A percentile compares a stretch with the other conserved stretches of the same genome.
Evolutionary conservation across 2,113 vertebrate genomes (phyloP).

Genomic region (Nothoprocta perdicaria): DNA sequence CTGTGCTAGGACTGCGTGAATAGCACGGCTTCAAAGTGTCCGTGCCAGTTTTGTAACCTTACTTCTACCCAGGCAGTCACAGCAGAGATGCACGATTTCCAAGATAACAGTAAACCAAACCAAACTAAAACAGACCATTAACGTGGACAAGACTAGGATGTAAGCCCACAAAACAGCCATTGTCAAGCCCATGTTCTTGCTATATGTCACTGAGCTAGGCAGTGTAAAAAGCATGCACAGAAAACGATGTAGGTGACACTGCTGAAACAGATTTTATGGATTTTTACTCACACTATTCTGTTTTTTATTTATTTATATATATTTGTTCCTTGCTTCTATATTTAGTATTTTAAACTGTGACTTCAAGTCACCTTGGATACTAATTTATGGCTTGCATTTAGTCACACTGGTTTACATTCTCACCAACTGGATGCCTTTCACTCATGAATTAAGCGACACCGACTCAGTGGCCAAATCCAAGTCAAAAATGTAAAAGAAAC

Average conservation of each 20-base stretch:
- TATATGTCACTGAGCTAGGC: not conserved
- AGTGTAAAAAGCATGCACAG: not conserved
- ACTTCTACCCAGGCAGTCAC: not conserved
- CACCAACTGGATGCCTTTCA: not conserved
- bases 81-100: not conserved
- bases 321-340: not conserved
- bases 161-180: not conserved
- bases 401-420: not conserved
- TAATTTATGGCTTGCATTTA: not conserved
- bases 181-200: not conserved
- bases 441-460: not conserved
- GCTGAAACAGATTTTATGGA: not conserved
- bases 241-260: not conserved
- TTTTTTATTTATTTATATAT: not conserved
- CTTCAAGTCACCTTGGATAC: not conserved
- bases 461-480: not conserved
- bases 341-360: not conserved
- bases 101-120: slow-evolving; percentile 1
- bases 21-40: not conserved
- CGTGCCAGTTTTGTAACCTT: not conserved
- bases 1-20: not conserved
- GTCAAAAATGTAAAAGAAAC: not conserved
- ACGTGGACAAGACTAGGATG: not conserved
- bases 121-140: not conserved
- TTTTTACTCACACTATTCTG: not conserved